These are phyloP conservation scores for Lophius americanus DNA, from an alignment of 2,797 vertebrate species.

Conservation along the genomic window DNA sequence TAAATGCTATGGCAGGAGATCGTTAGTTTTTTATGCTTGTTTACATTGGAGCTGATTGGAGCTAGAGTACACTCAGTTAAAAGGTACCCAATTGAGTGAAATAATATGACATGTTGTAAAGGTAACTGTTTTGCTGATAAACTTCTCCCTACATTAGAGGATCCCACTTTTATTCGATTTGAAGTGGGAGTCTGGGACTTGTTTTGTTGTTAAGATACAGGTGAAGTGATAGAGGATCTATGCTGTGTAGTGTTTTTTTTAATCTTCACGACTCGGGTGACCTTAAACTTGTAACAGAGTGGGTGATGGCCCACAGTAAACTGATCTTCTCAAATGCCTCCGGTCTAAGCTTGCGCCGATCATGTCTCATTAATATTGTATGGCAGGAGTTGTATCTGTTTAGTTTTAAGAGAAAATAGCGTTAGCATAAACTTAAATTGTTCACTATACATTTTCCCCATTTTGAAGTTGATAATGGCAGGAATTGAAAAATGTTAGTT, in stretches of 20 bases:
- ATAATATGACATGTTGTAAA: neutral
- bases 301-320: slow-evolving; percentile 53
- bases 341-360: slow-evolving; percentile 28
- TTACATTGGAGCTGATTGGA: too few relatives aligned
- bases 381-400: slow-evolving; percentile 1
- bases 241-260: slow-evolving; percentile 36
- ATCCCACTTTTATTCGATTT: slow-evolving; percentile 7
- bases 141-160: neutral
- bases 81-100: neutral
- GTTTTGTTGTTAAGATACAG: neutral
- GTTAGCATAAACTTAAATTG: neutral
- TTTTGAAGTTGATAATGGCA: too few relatives aligned
- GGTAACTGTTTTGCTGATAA: neutral
- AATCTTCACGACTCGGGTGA: slow-evolving; percentile 53
- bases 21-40: too few relatives aligned
- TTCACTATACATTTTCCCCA: too few relatives aligned
- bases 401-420: slow-evolving; percentile 2
- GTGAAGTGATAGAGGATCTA: slow-evolving; percentile 23
- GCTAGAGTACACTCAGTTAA: too few relatives aligned
- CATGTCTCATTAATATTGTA: slow-evolving; percentile 39
- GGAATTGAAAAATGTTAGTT: too few relatives aligned
- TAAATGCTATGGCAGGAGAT: too few relatives aligned
- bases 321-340: slow-evolving; percentile 63
- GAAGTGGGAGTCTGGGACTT: slow-evolving; percentile 6
- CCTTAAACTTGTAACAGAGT: slow-evolving; percentile 62